These are phyloP conservation scores for Philhelius pedissequus DNA, from an alignment of 2,888 invertebrate species.

Conservation along the genomic window DNA sequence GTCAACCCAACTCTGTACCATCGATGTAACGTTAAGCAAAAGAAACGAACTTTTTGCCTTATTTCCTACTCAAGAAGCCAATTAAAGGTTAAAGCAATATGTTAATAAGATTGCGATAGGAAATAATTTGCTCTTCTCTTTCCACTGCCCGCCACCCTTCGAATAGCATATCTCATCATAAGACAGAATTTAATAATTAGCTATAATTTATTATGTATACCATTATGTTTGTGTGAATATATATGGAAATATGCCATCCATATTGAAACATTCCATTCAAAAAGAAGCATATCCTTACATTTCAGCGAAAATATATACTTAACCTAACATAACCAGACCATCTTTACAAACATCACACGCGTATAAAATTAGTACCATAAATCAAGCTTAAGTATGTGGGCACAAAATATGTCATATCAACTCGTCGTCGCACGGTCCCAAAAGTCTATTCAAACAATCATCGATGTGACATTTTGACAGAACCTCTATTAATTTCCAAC, in stretches of 20 bases:
- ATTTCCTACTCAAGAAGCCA: neutral
- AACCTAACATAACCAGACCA: neutral
- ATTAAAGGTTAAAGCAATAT: neutral
- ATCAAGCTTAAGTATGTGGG: constrained; percentile 62
- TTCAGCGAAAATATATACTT: neutral
- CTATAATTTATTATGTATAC: neutral
- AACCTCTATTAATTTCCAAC: constrained; percentile 60
- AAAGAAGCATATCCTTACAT: neutral
- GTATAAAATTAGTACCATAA: constrained; percentile 48
- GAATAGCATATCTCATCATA: neutral
- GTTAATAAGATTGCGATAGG: neutral
- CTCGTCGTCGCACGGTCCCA: constrained; percentile 39
- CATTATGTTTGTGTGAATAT: too few species aligned
- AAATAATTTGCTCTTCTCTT: neutral
- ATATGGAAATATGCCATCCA: neutral
- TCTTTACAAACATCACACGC: neutral
- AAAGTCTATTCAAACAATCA: constrained; percentile 66
- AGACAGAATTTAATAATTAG: constrained; percentile 8
- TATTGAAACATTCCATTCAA: neutral
- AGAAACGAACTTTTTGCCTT: too few species aligned
- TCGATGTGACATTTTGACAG: constrained; percentile 67
- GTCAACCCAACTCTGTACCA: too few species aligned
- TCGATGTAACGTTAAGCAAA: too few species aligned
- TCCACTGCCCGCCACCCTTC: too few species aligned
- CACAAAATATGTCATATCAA: constrained; percentile 61